These are phyloP conservation scores for Anoncus sp. DNA, from an alignment of 2,888 invertebrate species.

Conservation along the genomic window DNA sequence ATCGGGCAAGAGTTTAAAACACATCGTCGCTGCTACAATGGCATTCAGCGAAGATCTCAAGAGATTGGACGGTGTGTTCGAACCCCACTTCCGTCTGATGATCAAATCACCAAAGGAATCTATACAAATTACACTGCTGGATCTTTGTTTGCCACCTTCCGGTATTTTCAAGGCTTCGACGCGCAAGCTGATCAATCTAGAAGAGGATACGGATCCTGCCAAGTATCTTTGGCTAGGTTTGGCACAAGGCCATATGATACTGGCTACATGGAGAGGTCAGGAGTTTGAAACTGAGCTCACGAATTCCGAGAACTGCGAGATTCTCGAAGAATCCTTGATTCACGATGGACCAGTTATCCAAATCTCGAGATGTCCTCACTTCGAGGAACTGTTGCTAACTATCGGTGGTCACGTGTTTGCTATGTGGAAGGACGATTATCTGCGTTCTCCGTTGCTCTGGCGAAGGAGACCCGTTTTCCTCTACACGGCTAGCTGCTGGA, in stretches of 20 bases:
- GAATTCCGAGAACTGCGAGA: slow-evolving; percentile 84
- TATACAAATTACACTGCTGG: slow-evolving; percentile 60
- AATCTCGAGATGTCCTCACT: slow-evolving; percentile 87
- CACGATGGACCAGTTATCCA: slow-evolving; percentile 90
- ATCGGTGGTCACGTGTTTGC: slow-evolving; percentile 91
- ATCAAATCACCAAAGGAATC: slow-evolving; percentile 55
- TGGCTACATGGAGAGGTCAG: slow-evolving; percentile 87
- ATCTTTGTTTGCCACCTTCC: slow-evolving; percentile 65
- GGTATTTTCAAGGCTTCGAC: slow-evolving; percentile 24
- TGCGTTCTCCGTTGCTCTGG: slow-evolving; percentile 87
- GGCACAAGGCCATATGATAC: slow-evolving; percentile 76
- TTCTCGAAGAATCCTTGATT: slow-evolving; percentile 80
- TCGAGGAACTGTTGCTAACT: slow-evolving; percentile 87
- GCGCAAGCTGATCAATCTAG: slow-evolving; percentile 17
- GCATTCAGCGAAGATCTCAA: slow-evolving; percentile 54
- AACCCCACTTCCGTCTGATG: slow-evolving; percentile 55
- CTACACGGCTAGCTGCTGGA: slow-evolving; percentile 90
- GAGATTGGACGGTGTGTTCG: slow-evolving; percentile 80
- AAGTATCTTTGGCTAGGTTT: slow-evolving; percentile 74
- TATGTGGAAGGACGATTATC: slow-evolving; percentile 88
- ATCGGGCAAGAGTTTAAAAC: slow-evolving; percentile 60
- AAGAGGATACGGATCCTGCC: slow-evolving; percentile 37
- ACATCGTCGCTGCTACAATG: slow-evolving; percentile 59
- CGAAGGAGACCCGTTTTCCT: slow-evolving; percentile 84
- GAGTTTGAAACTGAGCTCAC: slow-evolving; percentile 86